phyloP scores from a whole-genome alignment of 2,797 vertebrate species.

The Cyprinella venusta region DNA sequence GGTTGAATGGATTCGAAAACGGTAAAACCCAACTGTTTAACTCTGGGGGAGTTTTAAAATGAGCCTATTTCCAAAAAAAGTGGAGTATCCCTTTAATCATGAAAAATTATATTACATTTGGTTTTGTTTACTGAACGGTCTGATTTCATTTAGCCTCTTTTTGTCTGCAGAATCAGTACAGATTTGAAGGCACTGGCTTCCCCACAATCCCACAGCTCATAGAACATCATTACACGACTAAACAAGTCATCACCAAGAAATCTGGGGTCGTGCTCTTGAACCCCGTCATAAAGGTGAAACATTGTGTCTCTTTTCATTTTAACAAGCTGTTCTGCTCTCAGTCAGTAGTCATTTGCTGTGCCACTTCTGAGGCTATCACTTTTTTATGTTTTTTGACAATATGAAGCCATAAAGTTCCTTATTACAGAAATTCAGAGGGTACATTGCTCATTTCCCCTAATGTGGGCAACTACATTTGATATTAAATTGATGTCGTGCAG shows the following conservation, averaged over 20 bases:
- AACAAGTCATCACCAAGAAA: constrained; percentile 98
- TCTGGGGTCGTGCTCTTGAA: constrained; percentile 92
- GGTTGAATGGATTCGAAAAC: no score
- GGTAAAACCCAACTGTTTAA: no score
- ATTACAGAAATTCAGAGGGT: not conserved
- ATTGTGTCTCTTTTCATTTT: constrained; percentile 3
- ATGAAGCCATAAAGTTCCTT: not conserved
- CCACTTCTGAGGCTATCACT: not conserved
- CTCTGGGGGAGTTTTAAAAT: no score
- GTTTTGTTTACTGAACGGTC: not conserved
- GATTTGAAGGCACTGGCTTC: constrained; percentile 96
- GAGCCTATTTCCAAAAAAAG: no score
- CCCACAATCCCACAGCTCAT: constrained; percentile 95
- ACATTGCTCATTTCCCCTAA: constrained; percentile 29
- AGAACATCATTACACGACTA: constrained; percentile 92
- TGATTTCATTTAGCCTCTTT: constrained; percentile 49
- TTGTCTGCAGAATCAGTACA: constrained; percentile 86
- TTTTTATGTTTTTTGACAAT: not conserved
- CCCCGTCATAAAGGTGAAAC: constrained; percentile 89
- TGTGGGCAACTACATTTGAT: not conserved
- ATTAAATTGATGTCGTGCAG: constrained; percentile 23
- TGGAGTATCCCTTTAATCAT: no score
- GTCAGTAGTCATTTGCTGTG: not conserved
- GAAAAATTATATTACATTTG: not conserved
- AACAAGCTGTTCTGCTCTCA: not conserved